phyloP scores from a whole-genome alignment of 2,113 vertebrate species.

The Ptychochromis oligacanthus region DNA sequence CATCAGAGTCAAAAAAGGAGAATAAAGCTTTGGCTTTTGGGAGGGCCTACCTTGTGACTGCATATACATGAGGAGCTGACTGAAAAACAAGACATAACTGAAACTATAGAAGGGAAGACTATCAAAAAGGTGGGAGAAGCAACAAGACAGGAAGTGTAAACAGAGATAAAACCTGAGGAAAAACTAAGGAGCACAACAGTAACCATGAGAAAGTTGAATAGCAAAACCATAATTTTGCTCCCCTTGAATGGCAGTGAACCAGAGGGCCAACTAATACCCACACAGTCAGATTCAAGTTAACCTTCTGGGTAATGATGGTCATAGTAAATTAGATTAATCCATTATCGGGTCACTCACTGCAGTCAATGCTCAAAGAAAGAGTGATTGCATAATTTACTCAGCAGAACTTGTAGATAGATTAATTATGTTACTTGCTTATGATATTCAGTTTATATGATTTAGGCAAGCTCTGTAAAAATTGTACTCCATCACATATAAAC shows the following conservation, averaged over 20 bases:
- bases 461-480: too few species aligned
- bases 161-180: background rate
- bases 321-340: constrained; percentile 61
- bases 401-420: too few species aligned
- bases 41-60: background rate
- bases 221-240: background rate
- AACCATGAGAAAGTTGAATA: background rate
- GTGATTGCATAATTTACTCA: too few species aligned
- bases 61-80: background rate
- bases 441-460: too few species aligned
- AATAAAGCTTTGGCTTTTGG: background rate
- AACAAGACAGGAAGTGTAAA: background rate
- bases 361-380: too few species aligned
- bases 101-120: background rate
- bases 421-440: too few species aligned
- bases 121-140: background rate
- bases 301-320: constrained; percentile 39
- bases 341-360: too few species aligned
- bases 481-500: too few species aligned
- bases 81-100: background rate
- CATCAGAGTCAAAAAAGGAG: too few species aligned
- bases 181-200: background rate
- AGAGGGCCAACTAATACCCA: constrained; percentile 22
- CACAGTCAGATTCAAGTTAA: constrained; percentile 35
- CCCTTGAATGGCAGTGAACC: constrained; percentile 30